Base-by-base conservation (phyloP, 2,888 invertebrate species). In the Aleiodes testaceus region DNA sequence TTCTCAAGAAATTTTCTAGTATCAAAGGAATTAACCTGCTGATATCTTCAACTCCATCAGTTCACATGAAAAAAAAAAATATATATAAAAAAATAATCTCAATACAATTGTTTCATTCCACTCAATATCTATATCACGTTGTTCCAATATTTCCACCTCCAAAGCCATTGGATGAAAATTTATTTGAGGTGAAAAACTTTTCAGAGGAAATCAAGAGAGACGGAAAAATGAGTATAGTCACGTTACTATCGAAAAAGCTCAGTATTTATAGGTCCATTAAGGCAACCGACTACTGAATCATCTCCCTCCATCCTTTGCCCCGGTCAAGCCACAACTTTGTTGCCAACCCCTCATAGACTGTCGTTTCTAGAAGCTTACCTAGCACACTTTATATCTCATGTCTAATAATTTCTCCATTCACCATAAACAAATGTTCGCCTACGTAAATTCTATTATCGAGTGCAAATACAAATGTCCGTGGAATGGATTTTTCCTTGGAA, bases 241-340 rank as follows among this genome's bases (percentile, higher is more conserved):
- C 44, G 47, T 63, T 45, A 76, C 80, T 89, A 90, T 90, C 89
- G 90, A 90, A 89, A 36, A 89, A 89, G 88, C 88, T 86, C 45
- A 88, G 88, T 90, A 90, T 90, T 90, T 90, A 90, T 90, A 89
- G 89, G 88, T 89, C 90, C 89, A 90, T 90, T 90, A 90, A 89
- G 89, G 89, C 88, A 49, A 49, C 66, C 85, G 36, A 87, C 86
- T 88, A 88, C 89, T 90, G 90, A 90, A 90, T 90, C 90, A 90
- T 90, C 87, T 36, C 36, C 36, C 36, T 36, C 36, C 36, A 2
- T 36, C 36, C 36, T 11, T 11, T 36, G 36, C 70, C 61, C 64
- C 45, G 87, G 85, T 81, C 87, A 80, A 88, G 89, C 89, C 88
- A 87, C 89, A 89, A 89, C 89, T 89, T 89, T 86, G 85, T 84